Base-by-base conservation (phyloP, 1,140 invertebrate genomes). In the Hetaerina americana region DNA sequence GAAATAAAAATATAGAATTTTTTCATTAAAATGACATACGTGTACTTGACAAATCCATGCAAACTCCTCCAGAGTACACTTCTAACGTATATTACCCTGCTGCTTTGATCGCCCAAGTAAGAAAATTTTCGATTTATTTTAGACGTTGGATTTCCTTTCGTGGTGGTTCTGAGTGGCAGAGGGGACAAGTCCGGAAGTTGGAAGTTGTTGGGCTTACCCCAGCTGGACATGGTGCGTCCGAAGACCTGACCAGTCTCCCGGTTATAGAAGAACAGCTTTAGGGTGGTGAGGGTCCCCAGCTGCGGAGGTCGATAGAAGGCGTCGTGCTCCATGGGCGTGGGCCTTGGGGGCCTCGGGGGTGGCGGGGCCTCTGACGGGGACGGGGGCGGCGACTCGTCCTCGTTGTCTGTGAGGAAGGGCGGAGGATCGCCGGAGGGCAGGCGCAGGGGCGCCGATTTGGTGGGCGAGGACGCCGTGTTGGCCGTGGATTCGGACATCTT, bases 201-300 rank as follows among this genome's bases (percentile, higher is more conserved):
- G n/a, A n/a, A n/a, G n/a, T n/a, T n/a, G 10, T 57, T 57, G 2
- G 22, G 86, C 87, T 88, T 85, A 93, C 91, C 88, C 90, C 91
- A 93, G 79, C 88, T 88, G 77, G 83, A 79, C 29, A 85, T 85
- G 72, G 88, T 90, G 77, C 91, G 83, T 73, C 90, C 90, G 76
- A 92, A 81, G 77, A 91, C 84, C n/a, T 87, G 85, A 66, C 88
- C 87, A 12, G 88, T 88, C 71, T 90, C 85, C 26, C 83, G 76
- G 79, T 93, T 89, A 79, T 89, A 92, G 70, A 92, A 74, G 77
- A 90, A 90, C 73, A 80, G 80, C 76, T 84, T 85, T 49, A 89
- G 79, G 72, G 83, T 84, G 75, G 89, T 82, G 75, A 84, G 84
- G 70, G 82, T 82, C 29, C 84, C 83, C 49, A 86, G 77, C 72